Evolutionary conservation across 2,113 vertebrate species (phyloP), one percentile per base, ranked within the genome.

Genomic region (Lanius collurio): DNA sequence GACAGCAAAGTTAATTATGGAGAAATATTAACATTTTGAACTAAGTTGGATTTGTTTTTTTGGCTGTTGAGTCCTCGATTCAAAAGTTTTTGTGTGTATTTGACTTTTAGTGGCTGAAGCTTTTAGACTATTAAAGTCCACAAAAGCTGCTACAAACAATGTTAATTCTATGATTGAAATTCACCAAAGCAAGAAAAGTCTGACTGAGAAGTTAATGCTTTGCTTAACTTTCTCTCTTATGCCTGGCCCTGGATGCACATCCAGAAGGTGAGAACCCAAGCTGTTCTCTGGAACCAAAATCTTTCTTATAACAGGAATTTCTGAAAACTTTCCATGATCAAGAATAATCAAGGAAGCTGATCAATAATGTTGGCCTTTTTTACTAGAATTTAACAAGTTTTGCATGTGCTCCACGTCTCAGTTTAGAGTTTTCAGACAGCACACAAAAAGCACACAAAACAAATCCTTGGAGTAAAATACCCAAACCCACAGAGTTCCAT

Each of bases 1-100:
- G 50, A 78, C 42, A 92, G 30, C 30, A 87, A 94, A 91, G 13
- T 90, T 79, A 94, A 69, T 94, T 91, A 82, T 63, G 44, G 37
- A 65, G 39, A 81, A 24, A 50, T 83, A 87, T 31, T 89, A 95
- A 87, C 22, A 82, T 92, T 92, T 92, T 74, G 15, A 95, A 86
- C 35, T 26, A 35, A 80, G 49, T 35, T 88, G 41, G 10, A 69
- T 76, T 69, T 83, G 42, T 87, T 42, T 75, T 83, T 89, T 89
- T 13, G 24, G 91, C 63, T 87, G 19, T 52, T 76, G 70, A 93
- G 26, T 79, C 91, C 74, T 92, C 27, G 18, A 83, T 97, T 91
- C 92, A 73, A 77, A 97, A 91, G 30, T 12, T 89, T 95, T 95
- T 87, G 6, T 67, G 64, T 63, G 5, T 62, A 19, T 88, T 27